Evolutionary conservation across 2,888 invertebrate genomes (phyloP).

Genomic region (Mycalesis mineus): DNA sequence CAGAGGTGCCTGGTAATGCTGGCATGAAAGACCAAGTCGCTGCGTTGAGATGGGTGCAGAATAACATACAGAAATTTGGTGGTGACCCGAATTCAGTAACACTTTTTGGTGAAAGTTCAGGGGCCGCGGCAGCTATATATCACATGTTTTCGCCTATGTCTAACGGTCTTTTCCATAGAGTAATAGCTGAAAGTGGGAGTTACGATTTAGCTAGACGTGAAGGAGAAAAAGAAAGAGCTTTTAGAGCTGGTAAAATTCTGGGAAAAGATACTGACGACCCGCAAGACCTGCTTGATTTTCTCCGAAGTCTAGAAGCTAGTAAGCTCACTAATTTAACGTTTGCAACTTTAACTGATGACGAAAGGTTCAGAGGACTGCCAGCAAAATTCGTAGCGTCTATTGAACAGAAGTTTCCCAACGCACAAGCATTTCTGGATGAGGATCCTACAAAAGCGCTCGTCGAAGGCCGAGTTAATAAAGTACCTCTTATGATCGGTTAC

Average conservation of each 20-base stretch:
- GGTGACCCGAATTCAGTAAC: constrained; percentile 57
- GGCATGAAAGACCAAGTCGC: constrained; percentile 61
- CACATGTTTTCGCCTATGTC: constrained; percentile 66
- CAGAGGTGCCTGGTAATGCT: constrained; percentile 59
- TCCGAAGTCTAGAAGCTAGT: constrained; percentile 39
- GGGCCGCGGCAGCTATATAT: constrained; percentile 51
- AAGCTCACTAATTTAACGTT: constrained; percentile 41
- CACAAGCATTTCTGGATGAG: constrained; percentile 46
- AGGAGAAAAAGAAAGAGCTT: constrained; percentile 37
- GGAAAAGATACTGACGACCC: constrained; percentile 36
- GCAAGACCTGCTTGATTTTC: constrained; percentile 33
- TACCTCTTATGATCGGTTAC: constrained; percentile 53
- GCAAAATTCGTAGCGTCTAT: constrained; percentile 50
- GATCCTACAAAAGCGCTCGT: constrained; percentile 40
- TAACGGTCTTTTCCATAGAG: constrained; percentile 58
- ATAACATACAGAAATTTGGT: constrained; percentile 53
- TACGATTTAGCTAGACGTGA: constrained; percentile 36
- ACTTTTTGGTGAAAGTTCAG: constrained; percentile 66
- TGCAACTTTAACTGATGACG: constrained; percentile 43
- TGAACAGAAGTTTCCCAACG: constrained; percentile 45
- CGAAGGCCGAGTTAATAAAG: constrained; percentile 40
- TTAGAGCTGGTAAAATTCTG: constrained; percentile 43
- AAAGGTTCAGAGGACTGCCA: constrained; percentile 45
- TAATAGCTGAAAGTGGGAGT: constrained; percentile 60
- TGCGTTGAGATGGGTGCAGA: constrained; percentile 52